These are phyloP conservation scores for Symphodus melops DNA, from an alignment of 2,113 vertebrate species.

Conservation along the genomic window DNA sequence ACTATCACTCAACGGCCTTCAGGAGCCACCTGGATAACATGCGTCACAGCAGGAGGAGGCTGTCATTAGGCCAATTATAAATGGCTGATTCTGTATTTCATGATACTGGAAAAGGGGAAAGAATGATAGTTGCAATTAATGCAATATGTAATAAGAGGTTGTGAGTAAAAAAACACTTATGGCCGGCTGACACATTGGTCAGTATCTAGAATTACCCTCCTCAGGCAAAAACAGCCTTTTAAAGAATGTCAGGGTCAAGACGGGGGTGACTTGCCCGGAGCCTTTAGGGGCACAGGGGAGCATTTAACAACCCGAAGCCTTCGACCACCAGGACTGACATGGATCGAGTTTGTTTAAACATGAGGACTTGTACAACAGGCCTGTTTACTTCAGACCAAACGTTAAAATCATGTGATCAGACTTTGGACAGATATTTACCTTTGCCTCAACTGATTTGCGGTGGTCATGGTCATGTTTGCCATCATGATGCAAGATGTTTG, in stretches of 20 bases:
- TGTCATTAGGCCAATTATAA: no score
- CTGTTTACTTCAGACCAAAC: not conserved
- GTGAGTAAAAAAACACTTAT: slow-evolving; percentile 18
- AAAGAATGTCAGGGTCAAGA: slow-evolving; percentile 47
- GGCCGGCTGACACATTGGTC: slow-evolving; percentile 1
- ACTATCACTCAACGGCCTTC: not conserved
- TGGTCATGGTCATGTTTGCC: not conserved
- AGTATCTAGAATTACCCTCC: slow-evolving; percentile 40
- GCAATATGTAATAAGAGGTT: not conserved
- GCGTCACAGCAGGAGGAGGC: not conserved
- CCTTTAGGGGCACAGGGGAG: slow-evolving; percentile 4
- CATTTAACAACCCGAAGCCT: slow-evolving; percentile 8
- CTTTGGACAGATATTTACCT: not conserved
- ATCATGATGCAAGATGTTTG: not conserved
- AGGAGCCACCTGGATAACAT: not conserved
- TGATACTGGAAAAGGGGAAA: no score
- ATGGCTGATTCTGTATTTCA: no score
- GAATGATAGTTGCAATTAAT: not conserved
- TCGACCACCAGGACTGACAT: not conserved
- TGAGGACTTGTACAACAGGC: not conserved
- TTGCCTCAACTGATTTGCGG: not conserved
- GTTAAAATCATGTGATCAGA: no score
- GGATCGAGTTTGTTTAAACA: not conserved
- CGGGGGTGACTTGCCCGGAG: slow-evolving; percentile 30
- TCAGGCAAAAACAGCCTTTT: slow-evolving; percentile 27